These are phyloP conservation scores for Limnephilus lunatus DNA, from an alignment of 2,888 invertebrate genomes.

Conservation along the genomic window DNA sequence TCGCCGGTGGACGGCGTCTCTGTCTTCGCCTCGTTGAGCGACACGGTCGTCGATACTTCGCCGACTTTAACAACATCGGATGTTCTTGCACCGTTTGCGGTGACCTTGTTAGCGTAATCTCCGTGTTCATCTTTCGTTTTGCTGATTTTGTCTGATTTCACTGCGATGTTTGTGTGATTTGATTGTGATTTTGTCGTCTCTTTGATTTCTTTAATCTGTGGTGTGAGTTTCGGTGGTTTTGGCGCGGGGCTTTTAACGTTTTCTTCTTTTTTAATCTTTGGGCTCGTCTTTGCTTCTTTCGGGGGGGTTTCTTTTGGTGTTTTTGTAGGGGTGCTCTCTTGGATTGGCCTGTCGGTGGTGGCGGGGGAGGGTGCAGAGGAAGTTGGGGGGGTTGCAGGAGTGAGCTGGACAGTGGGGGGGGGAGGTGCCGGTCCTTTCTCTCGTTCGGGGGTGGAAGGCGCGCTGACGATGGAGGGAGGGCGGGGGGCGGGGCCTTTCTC, in stretches of 20 bases:
- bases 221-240: constrained; percentile 51
- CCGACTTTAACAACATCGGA: neutral
- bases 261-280: constrained; percentile 55
- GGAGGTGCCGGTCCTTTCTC: constrained; percentile 67
- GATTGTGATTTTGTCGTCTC: neutral
- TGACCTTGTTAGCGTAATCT: neutral
- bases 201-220: neutral
- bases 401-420: constrained; percentile 67
- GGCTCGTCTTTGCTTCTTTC: constrained; percentile 63
- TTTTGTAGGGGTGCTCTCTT: constrained; percentile 30
- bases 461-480: constrained; percentile 77
- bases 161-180: constrained; percentile 5
- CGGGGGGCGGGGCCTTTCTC: constrained; percentile 91
- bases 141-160: neutral
- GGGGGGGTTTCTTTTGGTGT: constrained; percentile 67
- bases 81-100: neutral
- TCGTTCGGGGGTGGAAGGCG: constrained; percentile 66
- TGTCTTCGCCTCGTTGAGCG: neutral
- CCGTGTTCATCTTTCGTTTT: neutral
- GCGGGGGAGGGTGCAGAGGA: constrained; percentile 66
- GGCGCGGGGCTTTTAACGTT: constrained; percentile 62
- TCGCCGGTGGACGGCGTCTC: neutral
- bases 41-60: neutral
- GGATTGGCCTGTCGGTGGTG: neutral
- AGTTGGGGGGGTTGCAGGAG: constrained; percentile 65